A percentile compares a stretch with the other conserved stretches of the same genome.
phyloP scores from a whole-genome alignment of 1,140 invertebrate species.

The Musca vetustissima region DNA sequence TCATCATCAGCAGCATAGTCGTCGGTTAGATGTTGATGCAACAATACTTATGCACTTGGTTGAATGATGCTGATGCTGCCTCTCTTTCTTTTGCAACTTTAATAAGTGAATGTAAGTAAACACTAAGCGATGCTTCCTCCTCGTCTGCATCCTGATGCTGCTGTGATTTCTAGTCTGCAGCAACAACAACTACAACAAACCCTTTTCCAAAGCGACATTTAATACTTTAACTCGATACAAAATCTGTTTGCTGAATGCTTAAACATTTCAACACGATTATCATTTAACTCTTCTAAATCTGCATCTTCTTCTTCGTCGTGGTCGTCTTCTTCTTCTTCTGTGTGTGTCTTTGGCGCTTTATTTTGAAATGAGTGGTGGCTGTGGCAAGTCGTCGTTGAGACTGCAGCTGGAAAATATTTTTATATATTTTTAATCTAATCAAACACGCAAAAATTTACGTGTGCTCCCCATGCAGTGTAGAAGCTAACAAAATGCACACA shows the following conservation, averaged over 20 bases:
- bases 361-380: not conserved
- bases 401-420: not conserved
- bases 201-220: conserved; percentile 21
- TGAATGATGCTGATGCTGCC: too few species aligned
- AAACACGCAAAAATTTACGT: conserved; percentile 15
- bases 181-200: not conserved
- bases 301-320: too few species aligned
- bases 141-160: not conserved
- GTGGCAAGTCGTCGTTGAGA: not conserved
- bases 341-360: not conserved
- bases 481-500: too few species aligned
- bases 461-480: too few species aligned
- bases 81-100: too few species aligned
- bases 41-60: not conserved
- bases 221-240: conserved; percentile 8
- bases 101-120: not conserved
- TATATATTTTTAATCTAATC: conserved; percentile 19
- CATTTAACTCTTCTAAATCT: conserved; percentile 9
- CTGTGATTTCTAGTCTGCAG: not conserved
- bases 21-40: not conserved
- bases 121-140: not conserved
- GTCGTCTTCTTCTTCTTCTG: not conserved
- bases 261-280: conserved; percentile 24
- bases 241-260: conserved; percentile 15
- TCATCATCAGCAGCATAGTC: not conserved